phyloP scores from a whole-genome alignment of 1,140 invertebrate species.

The Achroia grisella region DNA sequence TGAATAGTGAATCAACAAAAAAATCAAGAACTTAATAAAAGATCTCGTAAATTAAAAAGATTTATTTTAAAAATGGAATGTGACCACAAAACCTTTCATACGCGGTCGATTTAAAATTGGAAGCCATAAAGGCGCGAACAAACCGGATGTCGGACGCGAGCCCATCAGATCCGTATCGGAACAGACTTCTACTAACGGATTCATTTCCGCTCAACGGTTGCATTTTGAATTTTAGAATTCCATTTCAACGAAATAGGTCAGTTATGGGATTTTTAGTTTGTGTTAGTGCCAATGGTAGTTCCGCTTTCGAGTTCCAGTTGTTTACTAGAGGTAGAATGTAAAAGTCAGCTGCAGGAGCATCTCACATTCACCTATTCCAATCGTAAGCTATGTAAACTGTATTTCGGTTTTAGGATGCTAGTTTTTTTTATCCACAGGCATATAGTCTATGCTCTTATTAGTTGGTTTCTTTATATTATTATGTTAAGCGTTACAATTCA shows the following conservation, averaged over 20 bases:
- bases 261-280: conserved; percentile 14
- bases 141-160: conserved; percentile 48
- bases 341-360: no score
- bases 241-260: conserved; percentile 38
- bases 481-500: no score
- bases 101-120: conserved; percentile 51
- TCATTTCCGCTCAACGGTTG: conserved; percentile 64
- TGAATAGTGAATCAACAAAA: no score
- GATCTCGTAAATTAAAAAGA: no score
- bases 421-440: no score
- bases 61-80: conserved; percentile 3
- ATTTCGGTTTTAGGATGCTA: no score
- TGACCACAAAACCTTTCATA: background rate
- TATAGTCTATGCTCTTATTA: no score
- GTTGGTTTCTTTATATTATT: no score
- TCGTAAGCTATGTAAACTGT: no score
- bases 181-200: conserved; percentile 51
- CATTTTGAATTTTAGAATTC: conserved; percentile 59
- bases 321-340: no score
- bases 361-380: no score
- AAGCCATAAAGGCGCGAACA: conserved; percentile 63
- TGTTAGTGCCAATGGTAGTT: background rate
- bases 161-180: conserved; percentile 65
- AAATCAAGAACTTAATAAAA: no score
- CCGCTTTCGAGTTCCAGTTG: background rate